Evolutionary conservation across 2,888 invertebrate genomes (phyloP).

Genomic region (Cheilosia urbana): DNA sequence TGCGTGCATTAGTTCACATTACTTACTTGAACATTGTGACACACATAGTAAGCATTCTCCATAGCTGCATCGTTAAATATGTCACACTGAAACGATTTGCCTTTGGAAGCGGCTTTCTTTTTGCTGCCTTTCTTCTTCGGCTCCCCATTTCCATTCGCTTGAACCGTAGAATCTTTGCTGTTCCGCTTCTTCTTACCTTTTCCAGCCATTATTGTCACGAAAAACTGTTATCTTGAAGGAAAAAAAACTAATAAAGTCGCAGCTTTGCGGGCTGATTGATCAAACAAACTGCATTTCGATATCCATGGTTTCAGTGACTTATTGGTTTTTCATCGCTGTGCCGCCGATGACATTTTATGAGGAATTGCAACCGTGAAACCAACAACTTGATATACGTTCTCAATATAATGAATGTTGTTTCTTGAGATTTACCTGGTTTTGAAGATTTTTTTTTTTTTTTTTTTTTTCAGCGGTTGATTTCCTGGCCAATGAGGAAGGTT

Average conservation of each 20-base stretch:
- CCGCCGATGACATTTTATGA: no score
- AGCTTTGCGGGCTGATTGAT: conserved; percentile 3
- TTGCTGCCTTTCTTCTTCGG: conserved; percentile 84
- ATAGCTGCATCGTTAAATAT: conserved; percentile 95
- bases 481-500: no score
- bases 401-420: no score
- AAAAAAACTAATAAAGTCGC: background rate
- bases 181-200: conserved; percentile 86
- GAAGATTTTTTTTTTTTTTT: no score
- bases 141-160: conserved; percentile 80
- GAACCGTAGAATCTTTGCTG: conserved; percentile 84
- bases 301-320: conserved; percentile 3
- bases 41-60: conserved; percentile 97
- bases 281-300: conserved; percentile 3
- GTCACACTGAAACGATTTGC: conserved; percentile 90
- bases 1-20: no score
- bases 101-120: conserved; percentile 84
- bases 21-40: conserved; percentile 93
- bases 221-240: background rate
- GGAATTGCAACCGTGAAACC: no score
- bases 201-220: conserved; percentile 80
- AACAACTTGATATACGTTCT: no score
- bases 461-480: no score
- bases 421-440: no score
- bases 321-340: no score